Conservation (phyloP, 2,888 invertebrate species). For the Lamproptera curius region DNA sequence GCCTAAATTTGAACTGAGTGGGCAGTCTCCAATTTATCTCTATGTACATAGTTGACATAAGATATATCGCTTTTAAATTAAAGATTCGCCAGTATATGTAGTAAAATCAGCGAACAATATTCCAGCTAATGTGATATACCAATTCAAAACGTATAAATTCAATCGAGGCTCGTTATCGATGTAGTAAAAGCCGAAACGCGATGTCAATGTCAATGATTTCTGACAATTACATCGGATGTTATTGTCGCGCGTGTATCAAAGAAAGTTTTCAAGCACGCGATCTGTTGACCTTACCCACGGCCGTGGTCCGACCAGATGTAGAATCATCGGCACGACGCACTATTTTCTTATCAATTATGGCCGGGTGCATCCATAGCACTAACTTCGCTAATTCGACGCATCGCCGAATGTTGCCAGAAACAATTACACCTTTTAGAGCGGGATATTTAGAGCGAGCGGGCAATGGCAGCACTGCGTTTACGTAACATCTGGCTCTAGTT, state of each 20-base stretch:
- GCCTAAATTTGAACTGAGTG: conserved; percentile 5
- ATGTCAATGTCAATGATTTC: not conserved
- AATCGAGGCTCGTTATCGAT: conserved; percentile 12
- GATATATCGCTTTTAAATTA: conserved; percentile 17
- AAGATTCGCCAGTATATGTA: conserved; percentile 7
- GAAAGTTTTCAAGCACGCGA: conserved; percentile 10
- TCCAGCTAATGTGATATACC: not conserved
- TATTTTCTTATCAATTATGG: conserved; percentile 36
- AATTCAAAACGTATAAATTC: conserved; percentile 7
- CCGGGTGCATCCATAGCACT: conserved; percentile 31
- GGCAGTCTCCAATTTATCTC: conserved; percentile 8
- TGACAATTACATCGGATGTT: not conserved
- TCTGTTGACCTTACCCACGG: conserved; percentile 27
- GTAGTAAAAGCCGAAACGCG: not conserved
- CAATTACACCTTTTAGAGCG: conserved; percentile 61
- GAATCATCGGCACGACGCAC: conserved; percentile 25
- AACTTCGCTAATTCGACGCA: conserved; percentile 47
- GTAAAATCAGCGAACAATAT: not conserved
- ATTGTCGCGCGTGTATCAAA: not conserved
- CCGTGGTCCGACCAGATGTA: conserved; percentile 24
- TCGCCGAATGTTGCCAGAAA: conserved; percentile 46
- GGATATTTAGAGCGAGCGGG: conserved; percentile 47
- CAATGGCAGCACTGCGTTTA: conserved; percentile 37
- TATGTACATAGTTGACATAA: too few species aligned
- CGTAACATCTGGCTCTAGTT: too few species aligned